Percentiles rank a stretch among this genome's conserved stretches.
These are phyloP conservation scores for Dinocampus coccinellae DNA, from an alignment of 2,888 invertebrate species.

Conservation along the genomic window DNA sequence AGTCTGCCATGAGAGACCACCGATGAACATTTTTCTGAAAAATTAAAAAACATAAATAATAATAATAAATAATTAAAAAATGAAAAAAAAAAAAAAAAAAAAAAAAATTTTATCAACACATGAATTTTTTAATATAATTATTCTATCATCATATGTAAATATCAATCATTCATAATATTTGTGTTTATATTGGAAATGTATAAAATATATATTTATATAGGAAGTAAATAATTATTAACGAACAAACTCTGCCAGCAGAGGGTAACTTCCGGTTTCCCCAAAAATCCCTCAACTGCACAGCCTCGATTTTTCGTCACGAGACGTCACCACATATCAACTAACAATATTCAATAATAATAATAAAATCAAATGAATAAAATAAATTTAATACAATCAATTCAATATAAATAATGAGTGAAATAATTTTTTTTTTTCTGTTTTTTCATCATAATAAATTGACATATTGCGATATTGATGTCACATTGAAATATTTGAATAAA, in stretches of 20 bases:
- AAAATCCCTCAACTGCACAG: conserved; percentile 52
- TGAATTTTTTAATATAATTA: not conserved
- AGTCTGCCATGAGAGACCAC: conserved; percentile 99
- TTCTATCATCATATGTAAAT: too few species aligned
- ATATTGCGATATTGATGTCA: too few species aligned
- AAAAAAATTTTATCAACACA: conserved; percentile 60
- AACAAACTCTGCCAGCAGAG: conserved; percentile 45
- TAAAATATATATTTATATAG: not conserved
- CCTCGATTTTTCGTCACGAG: conserved; percentile 57
- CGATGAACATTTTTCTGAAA: conserved; percentile 99
- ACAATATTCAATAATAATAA: conserved; percentile 50
- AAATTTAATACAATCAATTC: not conserved
- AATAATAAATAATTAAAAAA: too few species aligned
- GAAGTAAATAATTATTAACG: not conserved
- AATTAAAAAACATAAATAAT: too few species aligned
- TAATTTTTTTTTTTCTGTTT: too few species aligned
- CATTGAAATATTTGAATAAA: too few species aligned
- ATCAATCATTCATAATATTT: too few species aligned
- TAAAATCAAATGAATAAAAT: conserved; percentile 36
- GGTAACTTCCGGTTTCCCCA: conserved; percentile 54
- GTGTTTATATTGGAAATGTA: too few species aligned
- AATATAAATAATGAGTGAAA: too few species aligned
- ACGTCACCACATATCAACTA: conserved; percentile 65
- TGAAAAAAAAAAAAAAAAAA: too few species aligned
- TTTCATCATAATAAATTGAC: too few species aligned